Percentiles rank a stretch among this genome's conserved stretches.
Evolutionary conservation across 2,888 invertebrate species (phyloP).

Genomic region (Clusia tigrina): DNA sequence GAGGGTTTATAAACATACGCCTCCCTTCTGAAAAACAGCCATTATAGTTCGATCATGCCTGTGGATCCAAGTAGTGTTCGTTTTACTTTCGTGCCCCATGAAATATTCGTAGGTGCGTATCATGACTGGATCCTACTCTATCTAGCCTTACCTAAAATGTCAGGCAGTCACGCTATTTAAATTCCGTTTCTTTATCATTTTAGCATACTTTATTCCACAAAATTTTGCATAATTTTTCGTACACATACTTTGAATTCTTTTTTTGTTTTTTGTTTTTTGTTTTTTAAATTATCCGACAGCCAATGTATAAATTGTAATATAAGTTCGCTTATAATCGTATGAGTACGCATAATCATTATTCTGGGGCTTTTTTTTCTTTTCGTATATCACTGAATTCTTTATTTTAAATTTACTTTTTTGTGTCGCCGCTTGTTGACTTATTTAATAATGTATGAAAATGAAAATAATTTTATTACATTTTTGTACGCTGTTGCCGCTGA

Average conservation of each 20-base stretch:
- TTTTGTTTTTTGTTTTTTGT: constrained; percentile 19
- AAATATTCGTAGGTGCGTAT: too few relatives aligned
- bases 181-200: neutral
- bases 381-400: neutral
- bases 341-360: constrained; percentile 16
- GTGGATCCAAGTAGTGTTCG: too few relatives aligned
- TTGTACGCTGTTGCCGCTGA: neutral
- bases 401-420: constrained; percentile 12
- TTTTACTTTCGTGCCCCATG: too few relatives aligned
- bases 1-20: too few relatives aligned
- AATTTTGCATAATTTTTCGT: too few relatives aligned
- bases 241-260: constrained; percentile 15
- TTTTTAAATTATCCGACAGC: constrained; percentile 8
- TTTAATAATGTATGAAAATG: constrained; percentile 28
- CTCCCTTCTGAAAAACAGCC: too few relatives aligned
- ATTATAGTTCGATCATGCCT: too few relatives aligned
- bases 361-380: constrained; percentile 5
- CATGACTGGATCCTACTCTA: too few relatives aligned
- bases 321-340: constrained; percentile 29
- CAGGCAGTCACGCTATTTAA: too few relatives aligned
- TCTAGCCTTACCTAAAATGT: too few relatives aligned
- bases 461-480: constrained; percentile 2
- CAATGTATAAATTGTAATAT: constrained; percentile 25
- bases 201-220: neutral
- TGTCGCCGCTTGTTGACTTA: constrained; percentile 9